Conservation (phyloP, 2,888 invertebrate genomes). For the Exocentrus adspersus region DNA sequence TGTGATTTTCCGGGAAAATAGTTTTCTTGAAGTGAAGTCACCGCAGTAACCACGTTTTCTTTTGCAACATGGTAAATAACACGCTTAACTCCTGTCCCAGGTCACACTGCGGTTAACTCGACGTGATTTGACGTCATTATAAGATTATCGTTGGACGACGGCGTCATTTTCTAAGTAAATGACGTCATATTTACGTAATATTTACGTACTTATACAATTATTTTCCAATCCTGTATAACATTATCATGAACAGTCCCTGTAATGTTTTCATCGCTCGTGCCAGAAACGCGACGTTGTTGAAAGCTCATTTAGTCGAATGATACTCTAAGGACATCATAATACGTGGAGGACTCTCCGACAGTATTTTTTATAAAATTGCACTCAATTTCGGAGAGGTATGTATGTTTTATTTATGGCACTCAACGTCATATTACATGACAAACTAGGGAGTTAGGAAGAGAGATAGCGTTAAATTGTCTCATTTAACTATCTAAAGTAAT, state of each 20-base stretch:
- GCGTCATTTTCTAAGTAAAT: too few species aligned
- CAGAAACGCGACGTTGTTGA: not conserved
- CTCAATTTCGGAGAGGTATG: slow-evolving; percentile 11
- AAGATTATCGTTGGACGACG: too few species aligned
- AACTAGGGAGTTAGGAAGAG: not conserved
- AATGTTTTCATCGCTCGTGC: not conserved
- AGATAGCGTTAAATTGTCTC: not conserved
- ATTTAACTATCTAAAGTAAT: not conserved
- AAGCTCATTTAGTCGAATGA: slow-evolving; percentile 46
- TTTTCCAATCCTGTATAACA: too few species aligned
- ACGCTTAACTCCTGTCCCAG: too few species aligned
- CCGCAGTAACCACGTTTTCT: too few species aligned
- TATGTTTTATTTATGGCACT: slow-evolving; percentile 19
- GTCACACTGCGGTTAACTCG: too few species aligned
- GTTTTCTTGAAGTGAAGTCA: too few species aligned
- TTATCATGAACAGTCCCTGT: not conserved
- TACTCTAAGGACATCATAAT: slow-evolving; percentile 43
- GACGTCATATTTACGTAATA: too few species aligned
- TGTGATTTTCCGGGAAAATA: too few species aligned
- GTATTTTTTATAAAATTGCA: slow-evolving; percentile 33
- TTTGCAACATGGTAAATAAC: too few species aligned
- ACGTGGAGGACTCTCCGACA: slow-evolving; percentile 34
- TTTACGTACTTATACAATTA: too few species aligned
- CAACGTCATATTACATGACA: slow-evolving; percentile 2
- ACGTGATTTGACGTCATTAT: too few species aligned